Evolutionary conservation across 2,113 vertebrate species (phyloP), one percentile per base, ranked within the genome.

Genomic region (Aramus guarauna): DNA sequence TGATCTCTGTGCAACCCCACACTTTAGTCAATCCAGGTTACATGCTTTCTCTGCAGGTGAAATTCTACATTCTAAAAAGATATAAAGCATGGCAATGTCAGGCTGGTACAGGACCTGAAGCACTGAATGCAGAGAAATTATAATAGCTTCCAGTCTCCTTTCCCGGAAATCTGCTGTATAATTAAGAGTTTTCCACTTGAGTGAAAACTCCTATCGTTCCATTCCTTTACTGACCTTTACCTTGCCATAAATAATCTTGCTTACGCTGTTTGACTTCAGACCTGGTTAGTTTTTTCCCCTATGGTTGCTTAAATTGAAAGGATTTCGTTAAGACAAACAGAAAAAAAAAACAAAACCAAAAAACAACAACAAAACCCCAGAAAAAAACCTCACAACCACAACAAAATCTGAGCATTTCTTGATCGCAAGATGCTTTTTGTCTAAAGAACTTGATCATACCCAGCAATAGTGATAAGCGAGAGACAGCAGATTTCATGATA

Each of bases 101-200:
- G 64, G 9, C 56, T 85, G 22, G 8, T 79, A 73, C 50, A 89
- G 29, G 30, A 90, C 37, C 52, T 21, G 16, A 71, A 93, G n/a
- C 58, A 48, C 17, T 69, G 84, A 69, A 76, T 79, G 23, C 36
- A 69, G 66, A 86, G 62, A 83, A 88, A 73, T 89, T 88, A 36
- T 69, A 92, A 50, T 36, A 79, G 29, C 20, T 79, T 90, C 26
- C 45, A 76, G 29, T 47, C 63, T 88, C 30, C 43, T 76, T 89
- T 74, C 89, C 27, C 92, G 77, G 47, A 96, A 95, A 92, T 69
- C 76, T 77, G 23, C 27, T 87, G n/a, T 83, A 34, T 76, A 94
- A 94, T 91, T 95, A 92, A 88, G 59, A 68, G 45, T 64, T 95
- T 95, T 89, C 77, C 62, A 76, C 41, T 79, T 76, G 36, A 85